Evolutionary conservation across 2,797 vertebrate genomes (phyloP).

Genomic region (Glyptemys insculpta): DNA sequence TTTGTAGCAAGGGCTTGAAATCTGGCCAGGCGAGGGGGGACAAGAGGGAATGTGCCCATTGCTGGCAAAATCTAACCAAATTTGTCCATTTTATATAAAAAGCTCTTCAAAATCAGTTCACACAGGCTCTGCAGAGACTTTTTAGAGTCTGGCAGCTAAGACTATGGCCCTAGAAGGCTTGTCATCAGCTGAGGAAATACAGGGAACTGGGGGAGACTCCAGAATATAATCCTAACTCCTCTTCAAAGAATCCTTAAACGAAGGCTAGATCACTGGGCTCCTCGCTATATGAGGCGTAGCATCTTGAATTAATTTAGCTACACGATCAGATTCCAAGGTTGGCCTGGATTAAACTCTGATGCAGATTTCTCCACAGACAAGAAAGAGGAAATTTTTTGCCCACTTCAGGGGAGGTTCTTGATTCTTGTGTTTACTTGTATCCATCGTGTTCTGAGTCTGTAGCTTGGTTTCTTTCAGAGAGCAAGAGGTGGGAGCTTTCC

Average conservation of each 20-base stretch:
- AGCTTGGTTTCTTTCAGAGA: conserved; percentile 10
- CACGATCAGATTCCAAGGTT: background rate
- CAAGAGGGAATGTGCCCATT: background rate
- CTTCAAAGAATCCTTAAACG: conserved; percentile 32
- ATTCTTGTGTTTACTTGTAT: conserved; percentile 38
- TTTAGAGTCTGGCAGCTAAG: background rate
- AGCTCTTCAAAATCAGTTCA: background rate
- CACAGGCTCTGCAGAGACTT: too few species aligned
- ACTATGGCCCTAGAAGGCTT: conserved; percentile 27
- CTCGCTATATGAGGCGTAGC: background rate
- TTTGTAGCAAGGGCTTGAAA: background rate
- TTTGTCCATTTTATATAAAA: background rate
- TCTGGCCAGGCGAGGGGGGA: accelerated
- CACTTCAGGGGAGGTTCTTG: conserved; percentile 27
- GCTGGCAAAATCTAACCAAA: background rate
- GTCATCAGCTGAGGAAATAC: background rate
- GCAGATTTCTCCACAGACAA: background rate
- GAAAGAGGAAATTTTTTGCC: background rate
- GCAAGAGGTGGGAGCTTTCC: conserved; percentile 5
- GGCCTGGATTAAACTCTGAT: background rate
- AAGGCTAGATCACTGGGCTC: background rate
- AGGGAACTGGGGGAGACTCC: conserved; percentile 30
- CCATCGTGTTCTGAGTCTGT: background rate
- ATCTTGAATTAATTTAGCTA: background rate
- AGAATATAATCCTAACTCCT: conserved; percentile 22